These are phyloP conservation scores for Platerodrilus igneus DNA, from an alignment of 2,888 invertebrate species.

Conservation along the genomic window DNA sequence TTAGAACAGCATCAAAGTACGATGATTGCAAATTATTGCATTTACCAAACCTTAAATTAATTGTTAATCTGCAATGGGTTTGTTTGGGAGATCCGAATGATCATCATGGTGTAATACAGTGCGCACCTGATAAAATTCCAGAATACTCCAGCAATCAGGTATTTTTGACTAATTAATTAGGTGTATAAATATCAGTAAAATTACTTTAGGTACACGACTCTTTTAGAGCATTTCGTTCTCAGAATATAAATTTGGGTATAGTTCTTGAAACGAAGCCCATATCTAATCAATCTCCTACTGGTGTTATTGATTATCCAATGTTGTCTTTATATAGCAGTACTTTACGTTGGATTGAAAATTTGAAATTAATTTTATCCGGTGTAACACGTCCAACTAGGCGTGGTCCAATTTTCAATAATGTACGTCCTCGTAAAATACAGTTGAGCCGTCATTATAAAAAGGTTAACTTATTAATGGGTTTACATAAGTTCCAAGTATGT, in stretches of 20 bases:
- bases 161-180: conserved; percentile 10
- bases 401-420: conserved; percentile 82
- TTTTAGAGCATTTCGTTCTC: conserved; percentile 88
- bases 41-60: conserved; percentile 81
- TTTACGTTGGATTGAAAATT: conserved; percentile 90
- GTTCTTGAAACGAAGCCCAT: conserved; percentile 69
- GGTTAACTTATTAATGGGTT: conserved; percentile 77
- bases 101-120: conserved; percentile 92
- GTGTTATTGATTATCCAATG: conserved; percentile 59
- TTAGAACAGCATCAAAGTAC: conserved; percentile 96
- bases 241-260: conserved; percentile 74
- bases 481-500: conserved; percentile 82
- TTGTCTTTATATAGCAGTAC: conserved; percentile 89
- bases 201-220: conserved; percentile 79
- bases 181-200: background rate
- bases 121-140: conserved; percentile 92
- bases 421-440: conserved; percentile 81
- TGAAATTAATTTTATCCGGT: conserved; percentile 86
- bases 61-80: conserved; percentile 82
- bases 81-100: conserved; percentile 92
- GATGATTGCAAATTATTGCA: conserved; percentile 94
- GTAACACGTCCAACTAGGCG: conserved; percentile 92
- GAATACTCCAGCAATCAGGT: conserved; percentile 95
- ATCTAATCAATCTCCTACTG: conserved; percentile 48
- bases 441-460: conserved; percentile 89